Evolutionary conservation across 1,140 invertebrate genomes (phyloP).

Genomic region (Leptinotarsa lineolata): DNA sequence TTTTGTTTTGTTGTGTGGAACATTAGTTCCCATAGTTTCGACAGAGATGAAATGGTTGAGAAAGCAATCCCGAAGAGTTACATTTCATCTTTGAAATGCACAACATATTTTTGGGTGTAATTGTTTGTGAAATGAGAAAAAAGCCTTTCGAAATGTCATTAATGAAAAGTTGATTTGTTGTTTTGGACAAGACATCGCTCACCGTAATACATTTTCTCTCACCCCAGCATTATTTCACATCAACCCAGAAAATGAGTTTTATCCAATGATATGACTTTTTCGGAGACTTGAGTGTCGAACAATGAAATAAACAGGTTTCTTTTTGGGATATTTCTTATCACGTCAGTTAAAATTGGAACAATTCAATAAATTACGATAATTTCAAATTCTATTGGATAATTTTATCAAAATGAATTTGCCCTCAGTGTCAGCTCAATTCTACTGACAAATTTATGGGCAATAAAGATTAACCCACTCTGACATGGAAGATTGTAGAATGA

Average conservation of each 20-base stretch:
- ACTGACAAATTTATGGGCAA: slow-evolving; percentile 1
- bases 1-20: slow-evolving; percentile 25
- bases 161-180: no score
- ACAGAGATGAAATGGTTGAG: slow-evolving; percentile 3
- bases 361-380: not conserved
- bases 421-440: not conserved
- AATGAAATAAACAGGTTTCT: no score
- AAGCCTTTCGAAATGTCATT: no score
- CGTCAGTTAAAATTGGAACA: not conserved
- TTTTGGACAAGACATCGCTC: no score
- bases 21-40: slow-evolving; percentile 7
- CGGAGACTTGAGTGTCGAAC: no score
- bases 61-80: slow-evolving; percentile 8
- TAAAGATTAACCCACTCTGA: slow-evolving; percentile 8
- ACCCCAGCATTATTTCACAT: no score
- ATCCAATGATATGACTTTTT: no score
- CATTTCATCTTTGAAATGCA: not conserved
- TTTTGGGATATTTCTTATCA: not conserved
- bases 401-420: slow-evolving; percentile 6
- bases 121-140: no score
- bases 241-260: no score
- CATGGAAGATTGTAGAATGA: not conserved
- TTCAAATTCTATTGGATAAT: not conserved
- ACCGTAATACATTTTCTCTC: no score
- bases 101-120: no score